A percentile compares a stretch with the other conserved stretches of the same genome.
phyloP scores from a whole-genome alignment of 1,140 invertebrate genomes.

The Hyphantria cunea region DNA sequence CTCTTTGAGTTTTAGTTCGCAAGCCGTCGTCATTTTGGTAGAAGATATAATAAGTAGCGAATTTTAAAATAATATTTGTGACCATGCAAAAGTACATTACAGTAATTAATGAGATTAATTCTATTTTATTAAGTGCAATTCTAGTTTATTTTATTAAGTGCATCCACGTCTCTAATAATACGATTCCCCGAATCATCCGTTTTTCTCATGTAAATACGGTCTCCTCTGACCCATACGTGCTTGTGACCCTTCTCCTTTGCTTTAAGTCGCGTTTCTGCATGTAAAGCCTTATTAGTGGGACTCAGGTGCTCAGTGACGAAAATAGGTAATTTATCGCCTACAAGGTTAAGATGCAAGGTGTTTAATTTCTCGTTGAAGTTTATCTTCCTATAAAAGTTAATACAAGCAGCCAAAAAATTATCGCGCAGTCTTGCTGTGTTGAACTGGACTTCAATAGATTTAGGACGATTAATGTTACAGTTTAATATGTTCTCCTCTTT shows the following conservation, averaged over 20 bases:
- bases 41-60: slow-evolving; percentile 18
- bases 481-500: slow-evolving; percentile 23
- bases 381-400: slow-evolving; percentile 19
- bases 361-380: slow-evolving; percentile 33
- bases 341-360: slow-evolving; percentile 10
- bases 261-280: slow-evolving; percentile 31
- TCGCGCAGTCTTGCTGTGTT: slow-evolving; percentile 23
- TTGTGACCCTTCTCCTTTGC: slow-evolving; percentile 32
- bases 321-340: slow-evolving; percentile 34
- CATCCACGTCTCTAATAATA: slow-evolving; percentile 20
- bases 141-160: slow-evolving; percentile 8
- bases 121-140: slow-evolving; percentile 4
- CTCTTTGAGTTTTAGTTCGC: slow-evolving; percentile 25
- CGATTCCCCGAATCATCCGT: slow-evolving; percentile 21
- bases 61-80: not conserved
- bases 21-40: slow-evolving; percentile 33
- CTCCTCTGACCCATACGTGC: slow-evolving; percentile 40
- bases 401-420: slow-evolving; percentile 14
- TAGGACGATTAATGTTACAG: slow-evolving; percentile 16
- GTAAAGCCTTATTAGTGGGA: slow-evolving; percentile 33
- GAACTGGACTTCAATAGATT: slow-evolving; percentile 25
- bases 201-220: slow-evolving; percentile 40
- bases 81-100: not conserved
- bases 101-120: too few species aligned
- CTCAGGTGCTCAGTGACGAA: slow-evolving; percentile 45